A percentile compares a stretch with the other conserved stretches of the same genome.
These are phyloP conservation scores for Hypanus sabinus DNA, from an alignment of 2,113 vertebrate genomes.

Conservation along the genomic window DNA sequence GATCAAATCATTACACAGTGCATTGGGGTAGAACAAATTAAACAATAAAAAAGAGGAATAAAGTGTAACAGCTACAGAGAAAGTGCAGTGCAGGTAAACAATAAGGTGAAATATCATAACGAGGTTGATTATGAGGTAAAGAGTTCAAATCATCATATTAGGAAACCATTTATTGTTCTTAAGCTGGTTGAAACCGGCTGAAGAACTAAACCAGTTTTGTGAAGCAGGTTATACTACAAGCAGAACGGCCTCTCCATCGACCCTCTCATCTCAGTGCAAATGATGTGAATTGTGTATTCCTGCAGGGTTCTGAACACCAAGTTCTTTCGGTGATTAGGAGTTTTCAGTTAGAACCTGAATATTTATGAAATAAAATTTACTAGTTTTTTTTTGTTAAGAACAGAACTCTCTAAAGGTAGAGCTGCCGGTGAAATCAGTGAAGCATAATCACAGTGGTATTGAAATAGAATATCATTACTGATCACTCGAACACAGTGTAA, in stretches of 20 bases:
- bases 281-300: constrained; percentile 6
- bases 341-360: constrained; percentile 15
- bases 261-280: not conserved
- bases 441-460: not conserved
- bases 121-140: no score
- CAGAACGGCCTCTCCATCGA: not conserved
- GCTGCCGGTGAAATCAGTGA: not conserved
- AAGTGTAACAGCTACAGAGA: no score
- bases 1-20: no score
- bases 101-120: no score
- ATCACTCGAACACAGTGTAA: not conserved
- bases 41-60: no score
- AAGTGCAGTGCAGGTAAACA: no score
- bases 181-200: not conserved
- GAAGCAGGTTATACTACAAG: not conserved
- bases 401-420: constrained; percentile 6
- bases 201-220: not conserved
- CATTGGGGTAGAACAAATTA: no score
- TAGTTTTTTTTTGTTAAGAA: not conserved
- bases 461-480: constrained; percentile 9
- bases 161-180: not conserved
- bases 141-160: no score
- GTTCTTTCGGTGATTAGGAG: constrained; percentile 11
- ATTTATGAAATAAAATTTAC: constrained; percentile 31
- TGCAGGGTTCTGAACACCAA: not conserved